These are phyloP conservation scores for Nesoenas mayeri DNA, from an alignment of 2,113 vertebrate genomes.

Conservation along the genomic window DNA sequence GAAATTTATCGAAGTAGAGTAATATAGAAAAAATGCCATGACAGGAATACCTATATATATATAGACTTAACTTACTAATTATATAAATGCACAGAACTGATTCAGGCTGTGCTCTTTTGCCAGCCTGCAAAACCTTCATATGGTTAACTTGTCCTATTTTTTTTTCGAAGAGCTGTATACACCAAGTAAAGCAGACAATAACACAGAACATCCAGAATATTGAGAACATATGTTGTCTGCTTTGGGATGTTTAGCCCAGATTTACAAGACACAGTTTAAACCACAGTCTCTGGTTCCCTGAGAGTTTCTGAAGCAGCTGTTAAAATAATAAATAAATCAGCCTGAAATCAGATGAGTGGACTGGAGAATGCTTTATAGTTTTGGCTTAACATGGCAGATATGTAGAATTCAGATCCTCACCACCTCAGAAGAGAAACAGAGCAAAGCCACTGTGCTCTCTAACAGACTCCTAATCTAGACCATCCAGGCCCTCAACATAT, in stretches of 20 bases:
- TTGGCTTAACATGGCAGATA: neutral
- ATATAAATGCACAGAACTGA: neutral
- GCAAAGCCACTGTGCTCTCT: neutral
- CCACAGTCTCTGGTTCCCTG: neutral
- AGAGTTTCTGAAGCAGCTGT: neutral
- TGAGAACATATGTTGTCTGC: neutral
- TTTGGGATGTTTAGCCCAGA: neutral
- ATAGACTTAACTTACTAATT: neutral
- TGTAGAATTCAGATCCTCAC: neutral
- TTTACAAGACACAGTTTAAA: neutral
- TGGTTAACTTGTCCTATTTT: neutral
- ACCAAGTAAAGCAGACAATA: neutral
- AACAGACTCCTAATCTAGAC: neutral
- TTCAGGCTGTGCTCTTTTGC: neutral
- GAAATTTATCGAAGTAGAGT: neutral
- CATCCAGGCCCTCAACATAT: neutral
- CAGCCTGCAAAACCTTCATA: neutral
- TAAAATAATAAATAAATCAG: slow-evolving; percentile 14
- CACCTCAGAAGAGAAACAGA: neutral
- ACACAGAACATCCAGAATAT: neutral
- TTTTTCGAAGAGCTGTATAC: neutral
- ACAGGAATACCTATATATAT: neutral
- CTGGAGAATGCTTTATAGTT: neutral
- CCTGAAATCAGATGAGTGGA: neutral
- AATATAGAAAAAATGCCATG: neutral